phyloP scores from a whole-genome alignment of 2,888 invertebrate genomes.

The Tillus elongatus region DNA sequence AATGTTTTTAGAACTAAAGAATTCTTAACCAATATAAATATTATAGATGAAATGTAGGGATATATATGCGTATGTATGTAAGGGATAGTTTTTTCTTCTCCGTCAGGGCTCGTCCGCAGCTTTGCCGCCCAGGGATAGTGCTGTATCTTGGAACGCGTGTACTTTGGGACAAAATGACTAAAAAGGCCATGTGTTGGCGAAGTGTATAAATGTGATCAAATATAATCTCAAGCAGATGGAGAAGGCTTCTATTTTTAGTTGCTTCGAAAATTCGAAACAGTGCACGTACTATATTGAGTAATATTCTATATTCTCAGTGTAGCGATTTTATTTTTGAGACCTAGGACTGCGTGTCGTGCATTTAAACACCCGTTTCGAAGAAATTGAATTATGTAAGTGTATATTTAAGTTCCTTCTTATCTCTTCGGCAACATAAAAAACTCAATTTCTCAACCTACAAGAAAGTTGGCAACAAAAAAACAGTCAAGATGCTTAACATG shows the following conservation, averaged over 20 bases:
- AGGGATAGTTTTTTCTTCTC: too few species aligned
- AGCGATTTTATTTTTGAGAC: neutral
- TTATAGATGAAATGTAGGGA: too few species aligned
- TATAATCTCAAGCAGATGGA: neutral
- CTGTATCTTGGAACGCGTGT: slow-evolving; percentile 4
- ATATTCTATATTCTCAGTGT: neutral
- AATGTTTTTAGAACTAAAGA: too few species aligned
- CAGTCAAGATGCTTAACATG: neutral
- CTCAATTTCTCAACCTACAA: neutral
- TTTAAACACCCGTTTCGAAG: neutral
- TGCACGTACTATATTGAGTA: neutral
- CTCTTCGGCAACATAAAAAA: neutral
- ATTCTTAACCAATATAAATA: too few species aligned
- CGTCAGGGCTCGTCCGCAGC: too few species aligned
- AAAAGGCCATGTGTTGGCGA: too few species aligned
- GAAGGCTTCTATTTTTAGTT: neutral
- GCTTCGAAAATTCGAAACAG: slow-evolving; percentile 1
- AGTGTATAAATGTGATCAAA: too few species aligned
- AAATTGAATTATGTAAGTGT: slow-evolving; percentile 6
- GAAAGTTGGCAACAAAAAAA: neutral
- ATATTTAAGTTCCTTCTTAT: neutral
- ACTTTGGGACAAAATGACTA: neutral
- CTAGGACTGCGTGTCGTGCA: neutral
- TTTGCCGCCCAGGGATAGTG: too few species aligned
- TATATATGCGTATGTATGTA: too few species aligned